Percentiles rank a stretch among this genome's conserved stretches.
phyloP scores from a whole-genome alignment of 2,888 invertebrate genomes.

The Blastobasis adustella region DNA sequence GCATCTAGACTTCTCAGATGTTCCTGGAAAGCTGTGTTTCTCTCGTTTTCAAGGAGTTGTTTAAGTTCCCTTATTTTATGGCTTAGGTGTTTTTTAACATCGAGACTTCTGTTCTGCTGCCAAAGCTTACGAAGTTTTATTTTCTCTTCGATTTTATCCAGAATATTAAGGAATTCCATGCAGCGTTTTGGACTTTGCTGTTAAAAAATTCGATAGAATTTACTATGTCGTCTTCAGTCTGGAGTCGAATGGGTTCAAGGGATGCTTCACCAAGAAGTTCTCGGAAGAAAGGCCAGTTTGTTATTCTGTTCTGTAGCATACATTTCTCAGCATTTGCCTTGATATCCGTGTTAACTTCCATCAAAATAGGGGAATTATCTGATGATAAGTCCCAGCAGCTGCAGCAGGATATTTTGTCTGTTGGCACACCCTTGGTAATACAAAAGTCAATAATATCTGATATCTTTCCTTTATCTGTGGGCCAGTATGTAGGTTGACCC shows the following conservation, averaged over 20 bases:
- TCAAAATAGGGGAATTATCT: not conserved
- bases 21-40: not conserved
- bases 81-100: not conserved
- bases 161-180: not conserved
- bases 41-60: not conserved
- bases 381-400: constrained; percentile 1
- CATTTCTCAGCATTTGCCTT: not conserved
- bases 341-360: not conserved
- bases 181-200: not conserved
- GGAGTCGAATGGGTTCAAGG: not conserved
- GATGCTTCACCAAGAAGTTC: not conserved
- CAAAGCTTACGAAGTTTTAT: not conserved
- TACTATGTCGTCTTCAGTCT: not conserved
- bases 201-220: not conserved
- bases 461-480: too few relatives aligned
- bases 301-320: not conserved
- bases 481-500: too few relatives aligned
- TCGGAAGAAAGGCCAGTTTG: not conserved
- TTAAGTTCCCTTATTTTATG: not conserved
- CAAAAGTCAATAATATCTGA: too few relatives aligned
- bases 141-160: not conserved
- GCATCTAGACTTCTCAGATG: not conserved
- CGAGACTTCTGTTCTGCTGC: not conserved
- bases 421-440: too few relatives aligned
- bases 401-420: too few relatives aligned